Conservation (phyloP, 2,113 vertebrate genomes). For the Zootoca vivipara region DNA sequence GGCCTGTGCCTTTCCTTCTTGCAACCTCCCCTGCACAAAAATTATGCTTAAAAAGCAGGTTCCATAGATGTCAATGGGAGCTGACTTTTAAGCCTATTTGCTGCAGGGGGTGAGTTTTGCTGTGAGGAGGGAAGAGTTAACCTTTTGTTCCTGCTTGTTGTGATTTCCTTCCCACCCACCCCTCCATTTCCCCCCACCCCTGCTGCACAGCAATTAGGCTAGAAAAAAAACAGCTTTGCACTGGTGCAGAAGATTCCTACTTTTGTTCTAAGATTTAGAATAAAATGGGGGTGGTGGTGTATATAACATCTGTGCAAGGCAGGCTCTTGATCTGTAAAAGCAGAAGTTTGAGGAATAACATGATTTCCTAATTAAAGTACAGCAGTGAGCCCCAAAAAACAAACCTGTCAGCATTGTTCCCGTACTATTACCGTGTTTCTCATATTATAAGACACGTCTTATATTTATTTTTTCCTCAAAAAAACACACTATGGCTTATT, state of each 20-base stretch:
- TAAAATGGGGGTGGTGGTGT: background rate
- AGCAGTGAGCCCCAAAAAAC: background rate
- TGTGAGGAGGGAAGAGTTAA: background rate
- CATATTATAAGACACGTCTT: no score
- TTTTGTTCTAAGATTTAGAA: background rate
- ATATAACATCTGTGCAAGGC: background rate
- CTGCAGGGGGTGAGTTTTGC: background rate
- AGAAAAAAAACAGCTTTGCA: background rate
- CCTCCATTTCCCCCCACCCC: background rate
- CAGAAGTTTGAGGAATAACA: accelerated
- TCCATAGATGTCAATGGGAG: background rate
- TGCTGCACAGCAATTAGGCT: background rate
- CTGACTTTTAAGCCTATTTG: background rate
- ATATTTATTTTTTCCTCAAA: no score
- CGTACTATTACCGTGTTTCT: no score
- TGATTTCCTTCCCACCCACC: background rate
- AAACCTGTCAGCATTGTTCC: background rate
- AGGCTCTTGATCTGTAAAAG: background rate
- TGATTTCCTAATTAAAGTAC: background rate
- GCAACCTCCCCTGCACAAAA: background rate
- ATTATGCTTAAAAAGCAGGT: background rate
- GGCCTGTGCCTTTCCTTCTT: background rate
- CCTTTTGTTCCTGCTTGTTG: background rate
- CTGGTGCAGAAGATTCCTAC: background rate
- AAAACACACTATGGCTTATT: no score